A percentile compares a stretch with the other conserved stretches of the same genome.
These are phyloP conservation scores for Cataglyphis rosenhaueri DNA, from an alignment of 2,888 invertebrate species.

Conservation along the genomic window DNA sequence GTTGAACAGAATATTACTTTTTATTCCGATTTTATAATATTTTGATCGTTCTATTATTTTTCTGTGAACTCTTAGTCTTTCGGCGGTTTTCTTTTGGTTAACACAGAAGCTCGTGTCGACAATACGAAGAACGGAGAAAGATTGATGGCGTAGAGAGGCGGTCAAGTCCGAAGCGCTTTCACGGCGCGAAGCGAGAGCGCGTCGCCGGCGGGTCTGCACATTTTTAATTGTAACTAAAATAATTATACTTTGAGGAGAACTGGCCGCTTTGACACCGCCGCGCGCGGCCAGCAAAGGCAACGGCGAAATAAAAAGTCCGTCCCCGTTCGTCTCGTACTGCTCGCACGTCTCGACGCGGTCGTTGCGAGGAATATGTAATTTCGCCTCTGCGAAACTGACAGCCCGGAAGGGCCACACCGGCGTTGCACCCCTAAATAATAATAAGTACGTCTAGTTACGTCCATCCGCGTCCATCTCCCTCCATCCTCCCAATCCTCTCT, in stretches of 20 bases:
- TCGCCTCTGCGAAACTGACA: slow-evolving; percentile 67
- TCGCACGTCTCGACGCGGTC: slow-evolving; percentile 74
- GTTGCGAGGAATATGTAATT: slow-evolving; percentile 78
- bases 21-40: not conserved
- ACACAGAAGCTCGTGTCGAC: slow-evolving; percentile 40
- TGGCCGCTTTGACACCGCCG: slow-evolving; percentile 80
- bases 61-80: slow-evolving; percentile 34
- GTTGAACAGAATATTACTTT: not conserved
- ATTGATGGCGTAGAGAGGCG: slow-evolving; percentile 67
- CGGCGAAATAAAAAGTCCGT: slow-evolving; percentile 76
- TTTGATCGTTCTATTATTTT: slow-evolving; percentile 16
- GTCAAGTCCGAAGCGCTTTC: slow-evolving; percentile 64
- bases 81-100: slow-evolving; percentile 30
- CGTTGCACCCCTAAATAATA: slow-evolving; percentile 76
- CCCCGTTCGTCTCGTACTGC: slow-evolving; percentile 64
- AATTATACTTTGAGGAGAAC: slow-evolving; percentile 83
- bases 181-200: slow-evolving; percentile 56
- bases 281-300: slow-evolving; percentile 77
- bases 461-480: slow-evolving; percentile 53
- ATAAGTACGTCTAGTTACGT: slow-evolving; percentile 71
- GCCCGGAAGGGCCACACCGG: slow-evolving; percentile 72
- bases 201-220: slow-evolving; percentile 77
- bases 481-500: slow-evolving; percentile 44
- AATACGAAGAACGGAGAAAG: slow-evolving; percentile 64
- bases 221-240: slow-evolving; percentile 84